Evolutionary conservation across 2,888 invertebrate genomes (phyloP), one percentile per base, ranked within the genome.

Genomic region (Standfussiana lucernea): DNA sequence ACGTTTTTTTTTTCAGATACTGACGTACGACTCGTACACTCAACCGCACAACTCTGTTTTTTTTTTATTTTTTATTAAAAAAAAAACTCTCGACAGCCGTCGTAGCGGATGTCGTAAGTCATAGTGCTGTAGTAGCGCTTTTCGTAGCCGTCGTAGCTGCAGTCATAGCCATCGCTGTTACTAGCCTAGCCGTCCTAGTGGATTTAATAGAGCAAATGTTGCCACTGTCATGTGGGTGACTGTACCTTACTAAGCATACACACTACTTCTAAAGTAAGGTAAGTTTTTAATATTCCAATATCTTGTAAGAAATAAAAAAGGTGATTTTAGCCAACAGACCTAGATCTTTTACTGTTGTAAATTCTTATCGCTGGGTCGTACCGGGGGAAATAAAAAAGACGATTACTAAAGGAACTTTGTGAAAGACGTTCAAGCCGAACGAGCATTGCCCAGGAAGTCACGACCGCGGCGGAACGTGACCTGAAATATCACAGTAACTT

Each of bases 381-480:
- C 42, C 24, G 59, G 28, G 47, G 21, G 45, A 72, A 66, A 83
- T 61, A 62, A 75, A 84, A 69, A 76, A 65, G 47, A 13, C n/a
- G 61, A 42, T 50, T 67, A 15, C 35, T 53, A 59, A 62, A 56
- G 28, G 15, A 76, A 84, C 67, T 80, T 84, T 68, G 45, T 76
- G 73, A 68, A 59, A 79, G 75, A 61, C 45, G 15, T 72, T 69
- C 56, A 70, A 37, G 35, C 47, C 8, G 32, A 75, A 75, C 72
- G 64, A 71, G 45, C 24, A 45, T 62, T 37, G 28, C 62, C 53
- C 62, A 70, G 85, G 67, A 82, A 79, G 69, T 72, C 79, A 79
- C 73, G 82, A 69, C 71, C 73, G 32, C 32, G 6, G 37, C 15
- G 13, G 70, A 28, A 82, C 86, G 79, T 84, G 84, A 82, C 68